Base-by-base conservation (phyloP, 2,797 vertebrate genomes). In the Adrianichthys oophorus region DNA sequence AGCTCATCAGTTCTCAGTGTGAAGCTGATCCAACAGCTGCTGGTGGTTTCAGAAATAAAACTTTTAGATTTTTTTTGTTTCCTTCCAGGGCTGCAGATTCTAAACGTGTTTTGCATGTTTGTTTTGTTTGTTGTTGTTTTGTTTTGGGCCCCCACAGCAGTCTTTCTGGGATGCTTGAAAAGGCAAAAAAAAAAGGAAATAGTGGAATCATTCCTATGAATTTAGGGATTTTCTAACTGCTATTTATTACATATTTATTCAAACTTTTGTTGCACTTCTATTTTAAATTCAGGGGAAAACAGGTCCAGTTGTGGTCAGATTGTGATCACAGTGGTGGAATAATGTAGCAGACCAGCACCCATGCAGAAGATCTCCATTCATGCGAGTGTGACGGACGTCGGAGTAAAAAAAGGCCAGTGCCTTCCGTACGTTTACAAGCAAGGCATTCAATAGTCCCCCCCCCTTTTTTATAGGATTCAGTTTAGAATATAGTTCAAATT, bases 191-290 rank as follows among this genome's bases (percentile, higher is more conserved):
- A 41, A 52, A n/a, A 61, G 40, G 8, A 54, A 37, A 3, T 14
- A 50, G 51, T 16, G 46, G 18, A 42, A 47, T 56, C 10, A 8
- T 44, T 62, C 53, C 43, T 50, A 62, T 18, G 45, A 59, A 56
- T 24, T 48, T 41, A 49, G 67, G 50, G 55, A 41, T 48, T 62
- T 59, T 61, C 43, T 62, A 48, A 15, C 41, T 24, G 46, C 52
- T 79, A 70, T 79, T 78, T 80, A 76, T 75, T 74, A 32, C 61
- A 45, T 69, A 75, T 82, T 80, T 78, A 80, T 78, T 70, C 43
- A 41, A 47, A 63, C 56, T 55, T 72, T 41, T 48, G 66, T 72
- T 75, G 72, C 75, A 79, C 80, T 56, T 73, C 53, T n/a, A 69
- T 48, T 29, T 51, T 15, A 51, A 54, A 19, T 57, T 70, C 45